A percentile compares a stretch with the other conserved stretches of the same genome.
These are phyloP conservation scores for Synergus umbraculus DNA, from an alignment of 2,888 invertebrate species.

Conservation along the genomic window DNA sequence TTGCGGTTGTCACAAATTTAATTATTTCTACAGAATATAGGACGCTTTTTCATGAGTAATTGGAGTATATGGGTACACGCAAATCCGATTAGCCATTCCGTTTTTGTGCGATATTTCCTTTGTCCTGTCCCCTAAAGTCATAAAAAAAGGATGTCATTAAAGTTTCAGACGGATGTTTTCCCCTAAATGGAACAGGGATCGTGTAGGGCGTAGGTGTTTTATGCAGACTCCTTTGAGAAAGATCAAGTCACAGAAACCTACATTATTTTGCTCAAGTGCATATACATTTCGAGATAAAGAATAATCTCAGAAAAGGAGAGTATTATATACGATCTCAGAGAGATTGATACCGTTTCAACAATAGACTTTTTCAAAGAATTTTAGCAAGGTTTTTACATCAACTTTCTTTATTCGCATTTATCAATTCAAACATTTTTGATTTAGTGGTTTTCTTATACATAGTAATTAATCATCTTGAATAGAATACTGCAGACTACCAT, in stretches of 20 bases:
- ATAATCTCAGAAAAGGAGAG: background rate
- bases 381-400: background rate
- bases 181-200: background rate
- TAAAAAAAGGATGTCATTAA: constrained; percentile 28
- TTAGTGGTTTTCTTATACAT: background rate
- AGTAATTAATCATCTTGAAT: background rate
- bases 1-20: background rate
- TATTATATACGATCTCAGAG: background rate
- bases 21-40: background rate
- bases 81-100: constrained; percentile 11
- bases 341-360: background rate
- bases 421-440: background rate
- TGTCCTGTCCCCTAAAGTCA: constrained; percentile 11
- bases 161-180: constrained; percentile 17
- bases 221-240: constrained; percentile 1
- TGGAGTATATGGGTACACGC: constrained; percentile 7
- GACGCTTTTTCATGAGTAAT: background rate
- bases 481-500: background rate
- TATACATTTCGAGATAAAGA: background rate
- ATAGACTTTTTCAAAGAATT: background rate
- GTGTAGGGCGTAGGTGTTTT: background rate
- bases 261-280: constrained; percentile 17
- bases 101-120: background rate
- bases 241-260: background rate
- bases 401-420: background rate